Evolutionary conservation across 2,113 vertebrate species (phyloP).

Genomic region (Psittacus erithacus): DNA sequence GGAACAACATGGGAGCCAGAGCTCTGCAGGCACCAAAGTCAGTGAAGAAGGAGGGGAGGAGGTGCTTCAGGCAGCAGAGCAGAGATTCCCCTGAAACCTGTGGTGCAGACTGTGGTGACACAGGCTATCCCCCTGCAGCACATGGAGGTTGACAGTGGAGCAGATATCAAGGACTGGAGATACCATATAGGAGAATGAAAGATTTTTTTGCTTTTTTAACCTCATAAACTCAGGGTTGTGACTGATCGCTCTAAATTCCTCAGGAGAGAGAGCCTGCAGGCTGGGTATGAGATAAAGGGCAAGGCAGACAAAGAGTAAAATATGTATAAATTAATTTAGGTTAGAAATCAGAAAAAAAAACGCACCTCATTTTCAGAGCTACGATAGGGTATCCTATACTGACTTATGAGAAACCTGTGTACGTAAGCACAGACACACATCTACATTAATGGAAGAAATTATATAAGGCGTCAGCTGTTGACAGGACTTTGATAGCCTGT

Average conservation of each 20-base stretch:
- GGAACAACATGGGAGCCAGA: neutral
- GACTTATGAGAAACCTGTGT: neutral
- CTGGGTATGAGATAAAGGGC: neutral
- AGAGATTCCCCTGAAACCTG: neutral
- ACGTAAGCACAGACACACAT: neutral
- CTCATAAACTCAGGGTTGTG: neutral
- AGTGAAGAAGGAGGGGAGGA: neutral
- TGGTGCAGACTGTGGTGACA: neutral
- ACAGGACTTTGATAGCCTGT: neutral
- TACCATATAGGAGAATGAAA: neutral
- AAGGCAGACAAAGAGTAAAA: neutral
- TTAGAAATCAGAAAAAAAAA: neutral
- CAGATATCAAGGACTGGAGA: neutral
- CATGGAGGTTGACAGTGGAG: neutral
- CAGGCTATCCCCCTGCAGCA: neutral
- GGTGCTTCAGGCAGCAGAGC: neutral
- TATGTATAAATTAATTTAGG: neutral
- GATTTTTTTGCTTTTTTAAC: neutral
- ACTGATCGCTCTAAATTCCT: neutral
- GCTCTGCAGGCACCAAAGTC: neutral
- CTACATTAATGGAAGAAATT: neutral
- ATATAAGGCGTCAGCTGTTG: neutral
- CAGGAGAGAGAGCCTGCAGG: neutral
- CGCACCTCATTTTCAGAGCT: neutral
- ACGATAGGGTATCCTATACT: neutral